Evolutionary conservation across 2,888 invertebrate genomes (phyloP), one percentile per base, ranked within the genome.

Genomic region (Dryobota labecula): DNA sequence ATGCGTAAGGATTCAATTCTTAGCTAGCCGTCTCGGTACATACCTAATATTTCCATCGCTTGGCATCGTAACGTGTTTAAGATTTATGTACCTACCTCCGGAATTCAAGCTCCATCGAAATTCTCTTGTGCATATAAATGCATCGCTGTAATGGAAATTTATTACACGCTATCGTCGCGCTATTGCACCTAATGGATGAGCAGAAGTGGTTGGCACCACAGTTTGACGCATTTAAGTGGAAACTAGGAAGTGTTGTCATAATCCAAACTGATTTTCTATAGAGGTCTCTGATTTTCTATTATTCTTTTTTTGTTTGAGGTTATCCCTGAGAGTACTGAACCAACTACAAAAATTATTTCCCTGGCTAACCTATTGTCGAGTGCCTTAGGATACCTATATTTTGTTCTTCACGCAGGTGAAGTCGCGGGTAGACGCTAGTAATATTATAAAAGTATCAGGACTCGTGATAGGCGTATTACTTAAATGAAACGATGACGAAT

Each of bases 61-160:
- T 27, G 60, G 27, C 54, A 57, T 72, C 56, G 73, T 47, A 49
- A 15, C 18, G 30, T 54, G 36, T 18, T 13, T 8, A n/a, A 63
- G 13, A 56, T 61, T 47, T 58, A 60, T 24, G 20, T 45, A 58
- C 45, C 20, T 47, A 58, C 27, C 33, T 15, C 20, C 15, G 27
- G 62, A 71, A 64, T 61, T 61, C 20, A 56, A n/a, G 38, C 60
- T 49, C 30, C 27, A 57, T 65, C n/a, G 56, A 51, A 65, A 61
- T 78, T 57, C 49, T 51, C 56, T 41, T 38, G 60, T 45, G 43
- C 24, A 33, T 47, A 53, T 77, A 62, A 64, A 71, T 45, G 73
- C 56, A 62, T 61, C 30, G 45, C 27, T 36, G 63, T 49, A 43
- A 43, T 77, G 61, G 61, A 68, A 41, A 30, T 75, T 57, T 75